These are phyloP conservation scores for Cyprinus carpio DNA, from an alignment of 2,113 vertebrate genomes.

Conservation along the genomic window DNA sequence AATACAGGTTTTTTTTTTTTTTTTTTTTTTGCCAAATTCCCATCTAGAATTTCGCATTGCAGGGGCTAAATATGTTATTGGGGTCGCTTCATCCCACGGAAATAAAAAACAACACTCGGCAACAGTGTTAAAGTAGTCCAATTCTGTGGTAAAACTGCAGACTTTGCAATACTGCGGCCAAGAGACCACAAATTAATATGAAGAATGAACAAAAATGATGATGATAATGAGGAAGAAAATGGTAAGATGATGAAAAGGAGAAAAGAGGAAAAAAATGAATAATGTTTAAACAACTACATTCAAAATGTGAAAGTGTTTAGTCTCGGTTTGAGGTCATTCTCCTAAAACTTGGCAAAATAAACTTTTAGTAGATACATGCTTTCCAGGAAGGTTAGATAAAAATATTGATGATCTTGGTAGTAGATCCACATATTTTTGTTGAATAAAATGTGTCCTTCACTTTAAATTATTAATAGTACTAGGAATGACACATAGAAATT, in stretches of 20 bases:
- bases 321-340: neutral
- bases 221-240: neutral
- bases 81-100: too few species aligned
- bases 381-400: neutral
- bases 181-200: neutral
- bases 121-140: too few species aligned
- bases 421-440: neutral
- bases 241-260: neutral
- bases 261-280: neutral
- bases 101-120: too few species aligned
- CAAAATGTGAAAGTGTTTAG: neutral
- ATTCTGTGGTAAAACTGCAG: too few species aligned
- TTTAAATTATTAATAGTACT: neutral
- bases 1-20: too few species aligned
- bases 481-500: neutral
- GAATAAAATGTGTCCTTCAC: neutral
- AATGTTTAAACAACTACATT: neutral
- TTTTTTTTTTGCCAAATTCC: too few species aligned
- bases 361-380: neutral
- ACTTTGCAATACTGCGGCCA: neutral
- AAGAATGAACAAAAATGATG: neutral
- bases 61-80: too few species aligned
- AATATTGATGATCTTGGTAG: neutral
- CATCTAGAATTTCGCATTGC: too few species aligned
- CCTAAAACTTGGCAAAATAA: neutral